Evolutionary conservation across 1,140 invertebrate genomes (phyloP).

Genomic region (Ruditapes philippinarum): DNA sequence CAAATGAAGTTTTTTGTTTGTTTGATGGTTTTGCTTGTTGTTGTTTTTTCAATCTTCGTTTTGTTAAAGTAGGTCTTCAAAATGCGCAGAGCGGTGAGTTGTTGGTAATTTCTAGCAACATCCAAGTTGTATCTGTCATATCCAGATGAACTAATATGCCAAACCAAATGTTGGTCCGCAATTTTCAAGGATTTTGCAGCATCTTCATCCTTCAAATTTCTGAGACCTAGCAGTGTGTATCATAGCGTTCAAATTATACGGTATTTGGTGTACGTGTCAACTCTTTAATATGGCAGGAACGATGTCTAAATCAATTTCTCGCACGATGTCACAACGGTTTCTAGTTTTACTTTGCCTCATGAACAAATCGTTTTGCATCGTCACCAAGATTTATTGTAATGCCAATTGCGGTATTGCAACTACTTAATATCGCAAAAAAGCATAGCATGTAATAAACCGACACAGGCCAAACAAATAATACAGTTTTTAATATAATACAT

Average conservation of each 20-base stretch:
- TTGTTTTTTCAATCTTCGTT: no score
- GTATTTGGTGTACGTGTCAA: not conserved
- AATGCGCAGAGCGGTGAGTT: conserved; percentile 15
- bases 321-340: not conserved
- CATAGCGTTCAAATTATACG: not conserved
- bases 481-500: no score
- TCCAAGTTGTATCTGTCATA: conserved; percentile 54
- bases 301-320: conserved; percentile 47
- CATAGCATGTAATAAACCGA: no score
- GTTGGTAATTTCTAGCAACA: not conserved
- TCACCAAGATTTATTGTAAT: conserved; percentile 44
- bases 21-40: no score
- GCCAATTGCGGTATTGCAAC: conserved; percentile 36
- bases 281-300: conserved; percentile 16
- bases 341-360: conserved; percentile 2
- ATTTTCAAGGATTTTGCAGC: not conserved
- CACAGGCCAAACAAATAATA: no score
- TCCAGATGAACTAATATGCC: conserved; percentile 27
- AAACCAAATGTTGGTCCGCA: not conserved
- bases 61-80: conserved; percentile 21
- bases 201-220: conserved; percentile 50
- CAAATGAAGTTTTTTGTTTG: no score
- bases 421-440: no score
- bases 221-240: conserved; percentile 39
- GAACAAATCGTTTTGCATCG: not conserved